Evolutionary conservation across 2,797 vertebrate genomes (phyloP).

Genomic region (Dromococcyx pavoninus): DNA sequence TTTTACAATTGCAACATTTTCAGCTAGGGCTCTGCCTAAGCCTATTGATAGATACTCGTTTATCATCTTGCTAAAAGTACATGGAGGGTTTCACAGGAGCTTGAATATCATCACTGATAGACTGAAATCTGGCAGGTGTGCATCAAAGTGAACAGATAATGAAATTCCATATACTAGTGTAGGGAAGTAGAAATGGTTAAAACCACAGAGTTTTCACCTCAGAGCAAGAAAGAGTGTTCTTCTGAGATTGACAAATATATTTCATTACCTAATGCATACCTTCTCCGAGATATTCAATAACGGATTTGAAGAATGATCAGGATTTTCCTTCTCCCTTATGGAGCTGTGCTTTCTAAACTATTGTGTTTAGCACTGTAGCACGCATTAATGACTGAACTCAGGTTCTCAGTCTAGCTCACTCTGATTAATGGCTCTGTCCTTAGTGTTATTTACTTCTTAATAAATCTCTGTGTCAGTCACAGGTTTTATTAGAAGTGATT

Average conservation of each 20-base stretch:
- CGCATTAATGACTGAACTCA: background rate
- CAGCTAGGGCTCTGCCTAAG: background rate
- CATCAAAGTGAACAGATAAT: background rate
- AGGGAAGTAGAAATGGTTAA: background rate
- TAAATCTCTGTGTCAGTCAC: background rate
- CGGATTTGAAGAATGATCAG: background rate
- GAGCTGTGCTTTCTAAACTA: background rate
- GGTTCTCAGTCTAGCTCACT: background rate
- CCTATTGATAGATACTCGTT: background rate
- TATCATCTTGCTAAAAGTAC: background rate
- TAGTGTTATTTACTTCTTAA: background rate
- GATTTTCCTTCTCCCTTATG: background rate
- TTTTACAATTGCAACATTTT: background rate
- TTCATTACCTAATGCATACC: background rate
- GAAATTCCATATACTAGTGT: background rate
- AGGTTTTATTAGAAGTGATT: background rate
- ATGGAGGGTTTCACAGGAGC: background rate
- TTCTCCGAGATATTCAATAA: background rate
- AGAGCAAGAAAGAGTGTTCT: background rate
- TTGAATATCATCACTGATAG: background rate
- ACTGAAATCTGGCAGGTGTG: background rate
- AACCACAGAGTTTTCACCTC: background rate
- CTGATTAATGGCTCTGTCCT: background rate
- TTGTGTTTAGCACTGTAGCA: background rate
- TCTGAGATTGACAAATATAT: background rate